Base-by-base conservation (phyloP, 2,797 vertebrate genomes). In the Acipenser oxyrinchus region DNA sequence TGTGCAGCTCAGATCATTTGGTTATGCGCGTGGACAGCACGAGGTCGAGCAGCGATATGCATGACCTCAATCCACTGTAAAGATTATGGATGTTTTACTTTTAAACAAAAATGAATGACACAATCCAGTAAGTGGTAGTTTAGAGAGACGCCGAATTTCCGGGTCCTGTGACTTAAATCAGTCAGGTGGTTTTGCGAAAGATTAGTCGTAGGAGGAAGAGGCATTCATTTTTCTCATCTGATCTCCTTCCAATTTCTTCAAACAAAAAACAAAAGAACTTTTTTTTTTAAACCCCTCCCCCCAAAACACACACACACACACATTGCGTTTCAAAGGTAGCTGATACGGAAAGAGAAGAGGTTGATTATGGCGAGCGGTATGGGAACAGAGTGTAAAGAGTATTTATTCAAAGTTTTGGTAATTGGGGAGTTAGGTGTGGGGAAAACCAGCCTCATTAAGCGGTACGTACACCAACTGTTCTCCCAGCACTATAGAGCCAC, bases 401-500 rank as follows among this genome's bases (percentile, higher is more conserved):
- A 95, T 74, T 86, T 98, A 71, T 98, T 98, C 77, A 98, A 99
- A 77, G 94, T 99, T 67, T 83, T 99, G 81, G 97, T 99, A 9
- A 97, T 99, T 73, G 97, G 97, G 18, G 97, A 99, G 50, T 75
- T 99, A 9, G 95, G 95, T 6, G 96, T 98, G 63, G 97, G 96
- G 8, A 99, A 99, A 73, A 98, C 97, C 66, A 98, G 95, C 83
- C 92, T 99, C 83, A 97, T 99, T 82, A 97, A 98, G 68, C 91
- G 96, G 11, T 99, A 99, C 53, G 95, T 98, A 11, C 96, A 98
- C 78, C 94, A 98, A 82, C 94, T 98, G 18, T 99, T 99, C 84
- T 98, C 97, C 1, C 94, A 99, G 81, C 93, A 99, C 84, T 99
- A 99, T 88, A 85, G 96, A 66, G 95, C 96, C 68, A 99, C 97